phyloP scores from a whole-genome alignment of 2,888 invertebrate genomes.

The Lasioglossum villosulum region DNA sequence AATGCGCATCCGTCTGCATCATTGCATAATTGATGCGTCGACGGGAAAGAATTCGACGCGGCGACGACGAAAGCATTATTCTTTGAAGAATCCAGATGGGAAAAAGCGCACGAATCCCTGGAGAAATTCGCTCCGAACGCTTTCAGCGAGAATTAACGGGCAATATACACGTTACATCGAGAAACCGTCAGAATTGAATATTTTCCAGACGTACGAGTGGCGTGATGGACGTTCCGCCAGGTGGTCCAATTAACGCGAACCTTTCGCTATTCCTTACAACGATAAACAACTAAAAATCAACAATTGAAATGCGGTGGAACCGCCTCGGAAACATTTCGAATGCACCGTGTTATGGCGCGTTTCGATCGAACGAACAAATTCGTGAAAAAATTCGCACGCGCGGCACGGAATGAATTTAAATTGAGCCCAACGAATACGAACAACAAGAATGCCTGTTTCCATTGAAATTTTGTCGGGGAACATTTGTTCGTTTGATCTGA shows the following conservation, averaged over 20 bases:
- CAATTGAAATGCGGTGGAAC: background rate
- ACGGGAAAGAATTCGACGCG: background rate
- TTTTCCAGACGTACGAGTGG: background rate
- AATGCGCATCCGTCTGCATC: background rate
- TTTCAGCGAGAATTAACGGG: conserved; percentile 1
- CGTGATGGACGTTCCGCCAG: background rate
- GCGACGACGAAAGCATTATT: background rate
- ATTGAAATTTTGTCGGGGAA: background rate
- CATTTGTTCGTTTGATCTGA: background rate
- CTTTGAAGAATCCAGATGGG: conserved; percentile 1
- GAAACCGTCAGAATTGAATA: background rate
- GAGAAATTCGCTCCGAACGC: conserved; percentile 17
- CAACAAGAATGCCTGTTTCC: background rate
- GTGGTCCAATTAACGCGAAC: background rate
- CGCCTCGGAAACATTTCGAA: background rate
- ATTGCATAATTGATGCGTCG: conserved; percentile 12
- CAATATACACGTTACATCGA: background rate
- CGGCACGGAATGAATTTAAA: background rate
- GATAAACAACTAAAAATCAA: background rate
- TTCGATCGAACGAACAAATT: background rate
- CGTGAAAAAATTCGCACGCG: background rate
- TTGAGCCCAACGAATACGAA: background rate
- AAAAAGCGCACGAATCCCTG: background rate
- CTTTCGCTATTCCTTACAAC: background rate
- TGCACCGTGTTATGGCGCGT: background rate